Evolutionary conservation across 2,888 invertebrate species (phyloP).

Genomic region (Ormia ochracea): DNA sequence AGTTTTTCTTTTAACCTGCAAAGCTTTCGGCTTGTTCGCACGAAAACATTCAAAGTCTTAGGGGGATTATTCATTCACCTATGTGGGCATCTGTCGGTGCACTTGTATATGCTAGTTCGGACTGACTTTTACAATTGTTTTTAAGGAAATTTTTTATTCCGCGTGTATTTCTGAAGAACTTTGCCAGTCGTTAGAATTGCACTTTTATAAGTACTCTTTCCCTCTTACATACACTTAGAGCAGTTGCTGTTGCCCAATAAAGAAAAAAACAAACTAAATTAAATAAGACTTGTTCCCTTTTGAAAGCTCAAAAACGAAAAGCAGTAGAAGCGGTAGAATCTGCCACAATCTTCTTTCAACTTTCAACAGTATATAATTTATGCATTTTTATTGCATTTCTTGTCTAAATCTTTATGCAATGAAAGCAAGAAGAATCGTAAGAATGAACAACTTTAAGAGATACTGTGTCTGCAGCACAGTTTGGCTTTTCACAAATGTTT

Average conservation of each 20-base stretch:
- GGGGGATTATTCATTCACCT: too few species aligned
- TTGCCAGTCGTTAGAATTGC: background rate
- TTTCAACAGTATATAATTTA: slow-evolving; percentile 44
- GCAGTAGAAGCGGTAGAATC: background rate
- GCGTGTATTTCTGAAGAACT: background rate
- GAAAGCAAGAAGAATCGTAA: background rate
- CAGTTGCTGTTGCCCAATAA: background rate
- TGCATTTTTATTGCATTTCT: slow-evolving; percentile 36
- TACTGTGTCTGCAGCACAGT: background rate
- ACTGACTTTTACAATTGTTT: background rate
- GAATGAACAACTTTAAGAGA: slow-evolving; percentile 5
- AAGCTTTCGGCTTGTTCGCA: too few species aligned
- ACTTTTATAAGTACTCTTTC: background rate
- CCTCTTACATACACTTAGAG: background rate
- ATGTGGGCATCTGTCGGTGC: too few species aligned
- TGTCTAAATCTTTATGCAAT: slow-evolving; percentile 9
- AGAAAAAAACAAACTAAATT: background rate
- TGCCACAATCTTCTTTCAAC: slow-evolving; percentile 35
- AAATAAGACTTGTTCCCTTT: slow-evolving; percentile 4
- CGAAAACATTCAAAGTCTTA: too few species aligned
- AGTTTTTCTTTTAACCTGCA: too few species aligned
- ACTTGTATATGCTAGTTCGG: too few species aligned
- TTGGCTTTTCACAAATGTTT: slow-evolving; percentile 40
- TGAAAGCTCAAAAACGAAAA: background rate
- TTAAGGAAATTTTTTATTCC: background rate